A percentile compares a stretch with the other conserved stretches of the same genome.
These are phyloP conservation scores for Crocidura indochinensis DNA, from an alignment of 2,797 vertebrate genomes.

Conservation along the genomic window DNA sequence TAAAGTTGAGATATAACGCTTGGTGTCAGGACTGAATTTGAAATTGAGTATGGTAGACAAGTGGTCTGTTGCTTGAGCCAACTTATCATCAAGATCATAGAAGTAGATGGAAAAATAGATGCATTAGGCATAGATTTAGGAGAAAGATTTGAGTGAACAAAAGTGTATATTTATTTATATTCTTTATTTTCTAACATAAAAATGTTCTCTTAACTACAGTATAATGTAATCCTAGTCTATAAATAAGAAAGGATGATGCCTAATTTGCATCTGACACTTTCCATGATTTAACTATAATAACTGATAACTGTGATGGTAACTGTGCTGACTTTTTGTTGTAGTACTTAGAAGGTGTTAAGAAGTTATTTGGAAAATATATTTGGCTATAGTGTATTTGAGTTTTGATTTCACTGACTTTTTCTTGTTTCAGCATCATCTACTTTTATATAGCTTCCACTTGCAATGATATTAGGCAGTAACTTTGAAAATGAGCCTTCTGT, in stretches of 20 bases:
- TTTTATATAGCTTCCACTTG: neutral
- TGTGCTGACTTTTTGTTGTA: conserved; percentile 35
- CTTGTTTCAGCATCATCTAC: too few species aligned
- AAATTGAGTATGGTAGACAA: too few species aligned
- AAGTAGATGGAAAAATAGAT: too few species aligned
- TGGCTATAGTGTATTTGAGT: neutral
- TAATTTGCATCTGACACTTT: neutral
- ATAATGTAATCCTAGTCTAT: neutral
- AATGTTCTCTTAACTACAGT: neutral
- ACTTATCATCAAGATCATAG: too few species aligned
- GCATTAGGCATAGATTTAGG: neutral
- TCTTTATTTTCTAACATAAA: conserved; percentile 23
- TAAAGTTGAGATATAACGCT: too few species aligned
- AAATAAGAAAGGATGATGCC: conserved; percentile 13
- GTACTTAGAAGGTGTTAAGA: neutral
- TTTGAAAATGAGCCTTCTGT: conserved; percentile 61
- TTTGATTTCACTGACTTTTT: conserved; percentile 38
- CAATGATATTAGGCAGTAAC: conserved; percentile 46
- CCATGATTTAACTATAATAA: too few species aligned
- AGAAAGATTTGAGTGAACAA: conserved; percentile 2
- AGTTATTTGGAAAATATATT: neutral
- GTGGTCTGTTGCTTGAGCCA: too few species aligned
- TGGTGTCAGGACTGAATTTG: too few species aligned
- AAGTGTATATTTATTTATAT: conserved; percentile 7
- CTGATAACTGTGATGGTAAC: neutral